phyloP scores from a whole-genome alignment of 2,797 vertebrate genomes.

The Sparidentex hasta region DNA sequence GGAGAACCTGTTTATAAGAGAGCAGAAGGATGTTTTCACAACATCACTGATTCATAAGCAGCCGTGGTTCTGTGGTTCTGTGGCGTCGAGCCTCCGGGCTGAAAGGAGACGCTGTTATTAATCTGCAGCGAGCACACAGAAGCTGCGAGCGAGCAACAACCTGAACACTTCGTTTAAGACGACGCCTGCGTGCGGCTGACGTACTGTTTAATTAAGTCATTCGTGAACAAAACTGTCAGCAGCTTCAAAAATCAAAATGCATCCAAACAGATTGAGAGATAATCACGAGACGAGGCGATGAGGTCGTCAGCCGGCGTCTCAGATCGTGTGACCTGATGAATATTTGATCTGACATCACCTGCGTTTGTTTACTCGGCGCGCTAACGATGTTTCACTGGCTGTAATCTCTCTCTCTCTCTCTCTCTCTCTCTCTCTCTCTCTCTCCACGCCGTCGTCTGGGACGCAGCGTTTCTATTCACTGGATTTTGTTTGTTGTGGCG shows the following conservation, averaged over 20 bases:
- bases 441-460: slow-evolving; percentile 27
- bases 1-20: slow-evolving; percentile 31
- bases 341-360: slow-evolving; percentile 45
- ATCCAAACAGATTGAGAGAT: slow-evolving; percentile 35
- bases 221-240: slow-evolving; percentile 70
- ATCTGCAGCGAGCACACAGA: slow-evolving; percentile 26
- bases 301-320: not conserved
- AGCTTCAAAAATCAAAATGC: slow-evolving; percentile 61
- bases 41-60: slow-evolving; percentile 49
- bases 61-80: slow-evolving; percentile 29
- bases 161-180: slow-evolving; percentile 62
- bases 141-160: slow-evolving; percentile 63
- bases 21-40: slow-evolving; percentile 29
- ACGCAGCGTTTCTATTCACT: slow-evolving; percentile 44
- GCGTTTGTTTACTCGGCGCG: slow-evolving; percentile 51
- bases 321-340: slow-evolving; percentile 22
- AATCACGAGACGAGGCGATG: slow-evolving; percentile 11
- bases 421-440: slow-evolving; percentile 36
- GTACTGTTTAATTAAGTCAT: slow-evolving; percentile 25
- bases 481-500: slow-evolving; percentile 45
- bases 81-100: slow-evolving; percentile 49
- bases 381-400: slow-evolving; percentile 43
- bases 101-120: slow-evolving; percentile 52
- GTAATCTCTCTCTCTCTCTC: slow-evolving; percentile 32
- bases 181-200: slow-evolving; percentile 53